Percentiles rank a stretch among this genome's conserved stretches.
phyloP scores from a whole-genome alignment of 2,113 vertebrate genomes.

The Phocoena sinus region DNA sequence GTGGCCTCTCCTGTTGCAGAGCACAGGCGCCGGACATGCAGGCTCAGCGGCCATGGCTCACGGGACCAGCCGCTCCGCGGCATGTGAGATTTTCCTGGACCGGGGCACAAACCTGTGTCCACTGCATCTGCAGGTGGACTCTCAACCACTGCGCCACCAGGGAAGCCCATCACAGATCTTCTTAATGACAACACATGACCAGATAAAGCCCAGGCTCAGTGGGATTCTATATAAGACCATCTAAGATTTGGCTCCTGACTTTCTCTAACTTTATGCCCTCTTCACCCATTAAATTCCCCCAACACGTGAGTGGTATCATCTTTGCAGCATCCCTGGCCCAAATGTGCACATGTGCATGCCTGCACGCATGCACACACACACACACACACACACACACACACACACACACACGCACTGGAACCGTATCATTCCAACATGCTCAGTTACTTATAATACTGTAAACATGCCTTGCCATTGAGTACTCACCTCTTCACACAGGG shows the following conservation, averaged over 20 bases:
- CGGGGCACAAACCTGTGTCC: too few species aligned
- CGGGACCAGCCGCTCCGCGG: too few species aligned
- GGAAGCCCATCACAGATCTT: background rate
- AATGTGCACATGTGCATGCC: fast-evolving
- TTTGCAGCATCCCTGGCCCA: background rate
- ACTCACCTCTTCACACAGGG: background rate
- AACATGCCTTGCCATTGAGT: background rate
- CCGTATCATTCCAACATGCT: background rate
- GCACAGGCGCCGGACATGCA: too few species aligned
- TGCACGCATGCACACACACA: fast-evolving
- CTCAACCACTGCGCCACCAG: too few species aligned
- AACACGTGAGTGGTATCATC: background rate
- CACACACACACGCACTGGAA: background rate
- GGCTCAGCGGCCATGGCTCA: too few species aligned
- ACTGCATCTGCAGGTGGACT: too few species aligned
- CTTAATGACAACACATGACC: background rate
- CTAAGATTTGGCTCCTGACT: background rate
- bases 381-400: background rate
- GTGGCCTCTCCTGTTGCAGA: too few species aligned
- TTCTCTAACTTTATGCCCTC: too few species aligned
- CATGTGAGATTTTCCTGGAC: too few species aligned
- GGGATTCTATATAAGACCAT: background rate
- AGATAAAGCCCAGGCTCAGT: background rate
- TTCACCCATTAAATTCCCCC: fast-evolving
- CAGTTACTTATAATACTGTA: background rate